These are phyloP conservation scores for Spisula solida DNA, from an alignment of 2,888 invertebrate genomes.

Conservation along the genomic window DNA sequence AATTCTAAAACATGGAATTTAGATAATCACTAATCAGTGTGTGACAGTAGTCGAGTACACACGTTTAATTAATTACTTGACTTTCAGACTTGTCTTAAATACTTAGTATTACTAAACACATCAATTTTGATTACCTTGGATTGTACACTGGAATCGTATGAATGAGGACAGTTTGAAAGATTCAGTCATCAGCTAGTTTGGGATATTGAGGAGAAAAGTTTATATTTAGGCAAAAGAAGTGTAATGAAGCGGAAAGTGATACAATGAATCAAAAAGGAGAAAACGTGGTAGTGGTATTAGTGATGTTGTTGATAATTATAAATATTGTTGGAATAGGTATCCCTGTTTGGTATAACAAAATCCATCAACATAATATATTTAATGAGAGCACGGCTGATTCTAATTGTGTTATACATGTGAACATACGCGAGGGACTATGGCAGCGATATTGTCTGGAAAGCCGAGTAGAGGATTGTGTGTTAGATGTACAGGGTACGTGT, in stretches of 20 bases:
- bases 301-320: conserved; percentile 21
- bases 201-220: too few species aligned
- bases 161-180: too few species aligned
- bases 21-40: too few species aligned
- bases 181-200: too few species aligned
- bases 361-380: conserved; percentile 40
- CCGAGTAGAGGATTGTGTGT: conserved; percentile 50
- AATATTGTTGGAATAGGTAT: conserved; percentile 55
- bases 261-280: conserved; percentile 35
- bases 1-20: too few species aligned
- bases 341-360: conserved; percentile 55
- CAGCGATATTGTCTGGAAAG: conserved; percentile 59
- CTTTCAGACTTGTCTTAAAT: too few species aligned
- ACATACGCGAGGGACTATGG: conserved; percentile 58
- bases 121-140: too few species aligned
- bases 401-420: conserved; percentile 51
- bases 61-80: too few species aligned
- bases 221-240: neutral
- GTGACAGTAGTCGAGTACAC: too few species aligned
- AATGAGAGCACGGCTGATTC: conserved; percentile 34
- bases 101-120: too few species aligned
- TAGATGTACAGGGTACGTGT: conserved; percentile 54
- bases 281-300: neutral
- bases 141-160: neutral
- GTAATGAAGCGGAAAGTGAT: neutral